Percentiles rank a stretch among this genome's conserved stretches.
phyloP scores from a whole-genome alignment of 2,797 vertebrate species.

The Macroramphosus scolopax region DNA sequence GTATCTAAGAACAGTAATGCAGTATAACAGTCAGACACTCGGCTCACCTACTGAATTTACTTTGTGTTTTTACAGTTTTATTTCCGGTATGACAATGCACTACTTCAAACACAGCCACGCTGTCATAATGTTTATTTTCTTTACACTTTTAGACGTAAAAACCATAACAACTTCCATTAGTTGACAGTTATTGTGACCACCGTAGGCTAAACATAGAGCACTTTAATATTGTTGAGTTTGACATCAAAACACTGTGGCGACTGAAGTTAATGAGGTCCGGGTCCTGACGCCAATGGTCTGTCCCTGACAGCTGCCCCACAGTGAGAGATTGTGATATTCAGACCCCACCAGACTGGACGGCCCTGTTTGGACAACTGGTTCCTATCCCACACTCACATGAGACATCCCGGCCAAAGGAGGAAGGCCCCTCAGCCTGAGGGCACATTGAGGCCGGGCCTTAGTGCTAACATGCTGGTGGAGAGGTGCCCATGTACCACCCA shows the following conservation, averaged over 20 bases:
- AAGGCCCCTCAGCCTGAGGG: conserved; percentile 50
- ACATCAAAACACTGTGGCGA: conserved; percentile 60
- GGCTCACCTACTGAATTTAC: conserved; percentile 55
- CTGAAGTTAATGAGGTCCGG: conserved; percentile 50
- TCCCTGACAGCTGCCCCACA: conserved; percentile 57
- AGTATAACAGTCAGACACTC: conserved; percentile 43
- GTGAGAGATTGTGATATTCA: conserved; percentile 60
- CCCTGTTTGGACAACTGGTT: conserved; percentile 84
- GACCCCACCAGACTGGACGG: conserved; percentile 55
- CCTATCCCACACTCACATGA: conserved; percentile 63
- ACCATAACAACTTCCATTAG: too few species aligned
- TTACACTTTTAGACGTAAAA: conserved; percentile 10
- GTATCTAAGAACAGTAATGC: conserved; percentile 50
- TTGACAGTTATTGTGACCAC: conserved; percentile 20
- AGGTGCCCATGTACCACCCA: conserved; percentile 57
- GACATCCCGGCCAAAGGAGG: conserved; percentile 39
- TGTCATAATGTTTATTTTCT: conserved; percentile 5
- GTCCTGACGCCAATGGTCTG: conserved; percentile 60
- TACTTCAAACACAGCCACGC: too few species aligned
- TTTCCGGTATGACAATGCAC: conserved; percentile 4
- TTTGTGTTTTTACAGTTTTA: conserved; percentile 12
- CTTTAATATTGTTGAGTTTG: conserved; percentile 48
- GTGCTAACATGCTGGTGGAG: conserved; percentile 20
- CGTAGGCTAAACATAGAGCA: conserved; percentile 46
- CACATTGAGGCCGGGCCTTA: conserved; percentile 28